Evolutionary conservation across 1,140 invertebrate species (phyloP).

Genomic region (Delia radicum): DNA sequence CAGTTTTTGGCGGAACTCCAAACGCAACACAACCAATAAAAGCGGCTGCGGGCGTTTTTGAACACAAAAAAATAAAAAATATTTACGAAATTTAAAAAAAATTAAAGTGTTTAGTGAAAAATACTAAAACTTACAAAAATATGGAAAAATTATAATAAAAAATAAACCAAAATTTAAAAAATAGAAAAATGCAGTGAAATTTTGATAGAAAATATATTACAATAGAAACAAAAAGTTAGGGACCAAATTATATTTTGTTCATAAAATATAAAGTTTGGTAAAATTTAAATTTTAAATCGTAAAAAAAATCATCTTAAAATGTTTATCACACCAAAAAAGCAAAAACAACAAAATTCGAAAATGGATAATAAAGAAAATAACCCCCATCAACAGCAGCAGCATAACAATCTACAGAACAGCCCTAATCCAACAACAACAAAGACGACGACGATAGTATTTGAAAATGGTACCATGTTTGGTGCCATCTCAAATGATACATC

Average conservation of each 20-base stretch:
- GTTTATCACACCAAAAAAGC: slow-evolving; percentile 25
- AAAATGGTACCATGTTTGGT: slow-evolving; percentile 49
- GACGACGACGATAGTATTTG: slow-evolving; percentile 32
- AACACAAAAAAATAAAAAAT: slow-evolving; percentile 24
- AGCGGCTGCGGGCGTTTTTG: neutral
- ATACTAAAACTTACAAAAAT: neutral
- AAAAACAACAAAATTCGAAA: slow-evolving; percentile 17
- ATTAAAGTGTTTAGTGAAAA: neutral
- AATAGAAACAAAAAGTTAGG: neutral
- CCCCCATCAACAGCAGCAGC: neutral
- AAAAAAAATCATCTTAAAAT: slow-evolving; percentile 19
- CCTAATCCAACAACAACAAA: neutral
- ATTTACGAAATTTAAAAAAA: neutral
- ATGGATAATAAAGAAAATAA: slow-evolving; percentile 21
- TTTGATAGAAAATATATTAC: neutral
- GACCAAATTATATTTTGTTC: neutral
- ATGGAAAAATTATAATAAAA: neutral
- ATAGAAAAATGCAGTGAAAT: slow-evolving; percentile 9
- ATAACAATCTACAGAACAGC: slow-evolving; percentile 11
- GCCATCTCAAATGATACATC: slow-evolving; percentile 32
- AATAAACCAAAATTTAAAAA: neutral
- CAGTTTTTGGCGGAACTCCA: slow-evolving; percentile 49
- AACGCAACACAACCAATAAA: slow-evolving; percentile 29
- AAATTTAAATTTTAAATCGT: slow-evolving; percentile 14
- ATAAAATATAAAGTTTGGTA: neutral